A percentile compares a stretch with the other conserved stretches of the same genome.
These are phyloP conservation scores for Sebastes schlegelii DNA, from an alignment of 2,113 vertebrate species.

Conservation along the genomic window DNA sequence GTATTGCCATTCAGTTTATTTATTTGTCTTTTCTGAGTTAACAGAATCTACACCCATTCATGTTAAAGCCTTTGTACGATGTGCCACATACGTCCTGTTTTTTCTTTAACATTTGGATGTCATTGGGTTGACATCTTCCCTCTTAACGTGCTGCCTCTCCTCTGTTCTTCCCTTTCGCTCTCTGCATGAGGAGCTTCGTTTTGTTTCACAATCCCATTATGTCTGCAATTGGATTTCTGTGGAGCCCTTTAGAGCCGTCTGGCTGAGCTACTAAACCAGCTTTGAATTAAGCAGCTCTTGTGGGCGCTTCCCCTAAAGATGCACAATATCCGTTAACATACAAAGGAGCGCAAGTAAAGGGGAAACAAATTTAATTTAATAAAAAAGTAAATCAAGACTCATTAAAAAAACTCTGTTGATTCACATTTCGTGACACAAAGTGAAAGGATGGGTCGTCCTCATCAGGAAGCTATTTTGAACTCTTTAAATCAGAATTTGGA, in stretches of 20 bases:
- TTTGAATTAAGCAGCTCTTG: conserved; percentile 82
- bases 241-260: conserved; percentile 81
- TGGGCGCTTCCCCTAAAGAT: conserved; percentile 61
- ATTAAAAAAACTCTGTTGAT: background rate
- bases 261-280: conserved; percentile 84
- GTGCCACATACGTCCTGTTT: conserved; percentile 4
- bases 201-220: conserved; percentile 82
- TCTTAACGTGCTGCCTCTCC: conserved; percentile 18
- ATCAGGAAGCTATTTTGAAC: background rate
- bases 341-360: background rate
- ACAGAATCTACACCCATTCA: conserved; percentile 33
- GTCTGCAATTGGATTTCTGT: conserved; percentile 83
- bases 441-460: background rate
- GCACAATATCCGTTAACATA: conserved; percentile 57
- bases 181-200: conserved; percentile 58
- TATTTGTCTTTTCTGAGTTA: conserved; percentile 37
- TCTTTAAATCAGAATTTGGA: conserved; percentile 46
- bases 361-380: conserved; percentile 11
- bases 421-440: background rate
- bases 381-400: background rate
- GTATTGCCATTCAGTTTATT: conserved; percentile 34
- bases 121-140: conserved; percentile 15
- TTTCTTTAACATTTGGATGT: conserved; percentile 10
- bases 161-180: conserved; percentile 41
- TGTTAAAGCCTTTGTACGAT: conserved; percentile 24